These are phyloP conservation scores for Morone saxatilis DNA, from an alignment of 2,113 vertebrate genomes.

Conservation along the genomic window DNA sequence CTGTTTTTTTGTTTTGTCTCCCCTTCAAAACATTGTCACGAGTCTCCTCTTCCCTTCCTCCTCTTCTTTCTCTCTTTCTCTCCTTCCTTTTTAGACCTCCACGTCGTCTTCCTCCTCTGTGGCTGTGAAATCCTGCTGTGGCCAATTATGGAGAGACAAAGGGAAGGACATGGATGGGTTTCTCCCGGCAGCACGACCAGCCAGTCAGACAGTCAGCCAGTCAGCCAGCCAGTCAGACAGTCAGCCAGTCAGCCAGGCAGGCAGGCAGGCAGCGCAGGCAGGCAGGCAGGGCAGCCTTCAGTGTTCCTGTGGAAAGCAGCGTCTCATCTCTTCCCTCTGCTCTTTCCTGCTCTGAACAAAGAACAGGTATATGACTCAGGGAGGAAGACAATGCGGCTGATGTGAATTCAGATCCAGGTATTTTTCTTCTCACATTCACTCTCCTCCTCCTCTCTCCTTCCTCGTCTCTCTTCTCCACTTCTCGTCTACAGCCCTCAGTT, in stretches of 20 bases:
- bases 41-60: slow-evolving; percentile 46
- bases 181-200: slow-evolving; percentile 53
- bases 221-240: slow-evolving; percentile 10
- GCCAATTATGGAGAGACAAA: slow-evolving; percentile 74
- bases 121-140: slow-evolving; percentile 63
- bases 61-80: neutral
- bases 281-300: slow-evolving; percentile 55
- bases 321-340: slow-evolving; percentile 62
- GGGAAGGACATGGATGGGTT: slow-evolving; percentile 68
- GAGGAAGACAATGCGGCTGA: slow-evolving; percentile 32
- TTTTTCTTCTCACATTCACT: slow-evolving; percentile 52
- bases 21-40: slow-evolving; percentile 70
- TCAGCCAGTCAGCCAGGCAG: slow-evolving; percentile 50
- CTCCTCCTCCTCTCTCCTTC: slow-evolving; percentile 30
- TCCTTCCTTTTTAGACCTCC: slow-evolving; percentile 46
- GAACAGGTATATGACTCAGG: slow-evolving; percentile 30
- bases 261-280: slow-evolving; percentile 24
- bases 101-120: slow-evolving; percentile 46
- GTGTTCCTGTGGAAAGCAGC: slow-evolving; percentile 52
- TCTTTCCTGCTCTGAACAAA: slow-evolving; percentile 51
- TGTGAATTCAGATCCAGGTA: slow-evolving; percentile 33
- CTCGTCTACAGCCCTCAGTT: slow-evolving; percentile 76
- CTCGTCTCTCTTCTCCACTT: slow-evolving; percentile 57
- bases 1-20: slow-evolving; percentile 63
- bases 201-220: slow-evolving; percentile 35